Evolutionary conservation across 1,140 invertebrate genomes (phyloP).

Genomic region (Drosophila kikkawai): DNA sequence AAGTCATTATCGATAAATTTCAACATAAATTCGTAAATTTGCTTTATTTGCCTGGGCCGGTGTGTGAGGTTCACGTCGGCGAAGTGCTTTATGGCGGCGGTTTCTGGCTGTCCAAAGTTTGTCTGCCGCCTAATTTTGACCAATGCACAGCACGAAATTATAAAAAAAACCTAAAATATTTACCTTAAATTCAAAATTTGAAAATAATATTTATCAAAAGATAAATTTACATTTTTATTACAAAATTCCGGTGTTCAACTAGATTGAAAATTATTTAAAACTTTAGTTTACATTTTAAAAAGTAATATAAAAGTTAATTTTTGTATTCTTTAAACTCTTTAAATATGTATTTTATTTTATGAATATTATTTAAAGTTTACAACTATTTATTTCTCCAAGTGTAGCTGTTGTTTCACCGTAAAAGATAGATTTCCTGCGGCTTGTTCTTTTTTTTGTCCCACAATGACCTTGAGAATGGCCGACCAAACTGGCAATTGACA

Average conservation of each 20-base stretch:
- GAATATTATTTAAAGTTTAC: too few species aligned
- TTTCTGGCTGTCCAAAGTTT: slow-evolving; percentile 54
- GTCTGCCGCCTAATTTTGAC: slow-evolving; percentile 66
- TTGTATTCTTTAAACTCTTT: background rate
- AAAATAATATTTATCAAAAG: background rate
- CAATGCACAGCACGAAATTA: slow-evolving; percentile 6
- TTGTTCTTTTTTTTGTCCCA: slow-evolving; percentile 60
- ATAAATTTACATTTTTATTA: background rate
- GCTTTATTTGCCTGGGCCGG: slow-evolving; percentile 75
- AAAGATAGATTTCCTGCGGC: slow-evolving; percentile 16
- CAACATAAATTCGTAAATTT: slow-evolving; percentile 84
- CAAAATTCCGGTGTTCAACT: background rate
- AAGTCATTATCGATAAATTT: slow-evolving; percentile 85
- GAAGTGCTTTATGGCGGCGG: slow-evolving; percentile 46
- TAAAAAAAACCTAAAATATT: background rate
- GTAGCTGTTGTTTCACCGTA: background rate
- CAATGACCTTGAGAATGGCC: slow-evolving; percentile 73
- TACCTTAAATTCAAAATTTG: background rate
- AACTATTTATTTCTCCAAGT: background rate
- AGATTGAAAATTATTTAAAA: too few species aligned
- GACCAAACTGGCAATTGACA: slow-evolving; percentile 66
- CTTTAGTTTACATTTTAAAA: too few species aligned
- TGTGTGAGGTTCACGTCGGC: slow-evolving; percentile 44
- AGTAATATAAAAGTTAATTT: too few species aligned
- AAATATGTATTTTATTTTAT: background rate